Evolutionary conservation across 2,113 vertebrate species (phyloP), one percentile per base, ranked within the genome.

Genomic region (Peromyscus polionotus): DNA sequence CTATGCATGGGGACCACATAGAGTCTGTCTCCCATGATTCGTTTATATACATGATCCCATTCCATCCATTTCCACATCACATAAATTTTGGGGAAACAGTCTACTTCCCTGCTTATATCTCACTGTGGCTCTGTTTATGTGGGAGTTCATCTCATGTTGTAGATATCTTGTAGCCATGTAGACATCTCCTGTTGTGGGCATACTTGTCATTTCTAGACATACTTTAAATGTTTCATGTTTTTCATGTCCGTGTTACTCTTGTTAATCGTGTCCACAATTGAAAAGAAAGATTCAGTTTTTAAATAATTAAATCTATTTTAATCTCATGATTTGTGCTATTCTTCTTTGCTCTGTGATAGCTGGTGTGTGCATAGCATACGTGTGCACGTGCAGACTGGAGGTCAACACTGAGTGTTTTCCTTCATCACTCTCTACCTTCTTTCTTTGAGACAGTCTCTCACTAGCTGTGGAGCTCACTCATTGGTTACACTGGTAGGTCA

Each of bases 211-310:
- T 61, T 96, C 59, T 42, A 91, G 7, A 48, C 0, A 67, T 36
- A 51, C 6, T 39, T 48, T 80, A 88, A 88, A 77, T 65, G n/a
- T 91, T 93, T 79, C 13, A 5, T 20, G 13, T 91, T 72, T 16
- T 16, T 83, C 79, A 7, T 17, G 33, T 24, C 6, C 45, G 3
- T 70, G 57, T 54, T 7, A 59, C 59, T 91, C 84, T 67, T 95
- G 2, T 90, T 85, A 13, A 59, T n/a, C 28, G 63, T 28, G 0
- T 10, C 4, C 16, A 61, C 45, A 20, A 20, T 61, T 54, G 17
- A 85, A 77, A 91, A 77, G 2, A 80, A 91, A 45, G 79, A 42
- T 77, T 83, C 67, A 89, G 73, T 48, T 95, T 83, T 89, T 7
- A 92, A 45, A 24, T 28, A 76, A 87, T 76, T 2, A 90, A 88